Evolutionary conservation across 2,888 invertebrate genomes (phyloP).

Genomic region (Dicranocentrus wangi): DNA sequence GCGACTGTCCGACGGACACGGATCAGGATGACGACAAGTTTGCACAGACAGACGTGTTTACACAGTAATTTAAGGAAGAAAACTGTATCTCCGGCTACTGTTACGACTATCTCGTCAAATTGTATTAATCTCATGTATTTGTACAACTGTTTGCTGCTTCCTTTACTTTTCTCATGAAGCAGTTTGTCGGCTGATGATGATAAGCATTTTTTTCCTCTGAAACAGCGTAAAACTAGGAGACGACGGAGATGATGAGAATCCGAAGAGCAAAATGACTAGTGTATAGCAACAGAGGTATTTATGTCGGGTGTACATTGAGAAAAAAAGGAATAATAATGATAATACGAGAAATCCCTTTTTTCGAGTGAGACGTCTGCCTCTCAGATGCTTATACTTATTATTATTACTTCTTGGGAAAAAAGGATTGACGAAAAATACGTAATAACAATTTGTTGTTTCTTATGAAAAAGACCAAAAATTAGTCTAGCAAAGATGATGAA

Average conservation of each 20-base stretch:
- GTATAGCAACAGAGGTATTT: not conserved
- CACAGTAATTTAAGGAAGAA: slow-evolving; percentile 51
- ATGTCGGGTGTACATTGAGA: not conserved
- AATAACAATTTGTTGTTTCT: slow-evolving; percentile 61
- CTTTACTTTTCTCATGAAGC: slow-evolving; percentile 20
- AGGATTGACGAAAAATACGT: slow-evolving; percentile 60
- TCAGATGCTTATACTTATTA: slow-evolving; percentile 23
- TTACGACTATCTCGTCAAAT: not conserved
- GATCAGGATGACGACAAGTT: slow-evolving; percentile 37
- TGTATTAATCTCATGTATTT: slow-evolving; percentile 44
- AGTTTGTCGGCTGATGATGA: slow-evolving; percentile 48
- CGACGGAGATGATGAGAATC: slow-evolving; percentile 40
- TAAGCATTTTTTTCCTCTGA: slow-evolving; percentile 46
- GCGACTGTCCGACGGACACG: slow-evolving; percentile 11
- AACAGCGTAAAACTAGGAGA: slow-evolving; percentile 51
- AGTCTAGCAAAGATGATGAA: slow-evolving; percentile 48
- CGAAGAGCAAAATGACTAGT: slow-evolving; percentile 39
- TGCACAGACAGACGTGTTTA: slow-evolving; percentile 57
- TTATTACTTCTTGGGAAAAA: slow-evolving; percentile 57
- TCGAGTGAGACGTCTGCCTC: slow-evolving; percentile 48
- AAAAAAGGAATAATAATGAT: slow-evolving; percentile 37
- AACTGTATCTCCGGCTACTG: slow-evolving; percentile 21
- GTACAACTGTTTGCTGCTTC: slow-evolving; percentile 43
- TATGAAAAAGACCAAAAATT: slow-evolving; percentile 56
- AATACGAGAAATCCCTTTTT: slow-evolving; percentile 34